A percentile compares a stretch with the other conserved stretches of the same genome.
These are phyloP conservation scores for Macaria notata DNA, from an alignment of 2,888 invertebrate genomes.

Conservation along the genomic window DNA sequence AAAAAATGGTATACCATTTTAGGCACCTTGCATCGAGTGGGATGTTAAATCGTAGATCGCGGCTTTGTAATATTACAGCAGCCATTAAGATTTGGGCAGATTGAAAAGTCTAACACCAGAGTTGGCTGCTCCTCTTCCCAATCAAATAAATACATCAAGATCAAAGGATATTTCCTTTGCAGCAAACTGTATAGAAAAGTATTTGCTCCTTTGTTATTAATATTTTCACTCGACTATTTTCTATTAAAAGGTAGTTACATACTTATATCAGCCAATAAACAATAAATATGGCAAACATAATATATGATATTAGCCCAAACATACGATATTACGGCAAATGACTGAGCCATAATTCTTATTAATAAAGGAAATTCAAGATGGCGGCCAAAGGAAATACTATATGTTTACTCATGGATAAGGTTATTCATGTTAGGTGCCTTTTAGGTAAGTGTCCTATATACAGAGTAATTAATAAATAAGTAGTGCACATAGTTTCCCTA, in stretches of 20 bases:
- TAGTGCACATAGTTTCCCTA: too few relatives aligned
- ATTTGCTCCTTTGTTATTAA: neutral
- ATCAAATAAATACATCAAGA: too few relatives aligned
- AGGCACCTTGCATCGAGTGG: too few relatives aligned
- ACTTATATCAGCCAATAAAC: slow-evolving; percentile 40
- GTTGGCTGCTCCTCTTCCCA: too few relatives aligned
- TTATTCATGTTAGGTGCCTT: slow-evolving; percentile 34
- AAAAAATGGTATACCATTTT: too few relatives aligned
- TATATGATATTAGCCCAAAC: slow-evolving; percentile 36
- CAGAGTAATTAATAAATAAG: too few relatives aligned
- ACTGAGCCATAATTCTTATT: slow-evolving; percentile 44
- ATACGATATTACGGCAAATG: slow-evolving; percentile 16
- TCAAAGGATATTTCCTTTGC: neutral
- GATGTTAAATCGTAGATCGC: too few relatives aligned
- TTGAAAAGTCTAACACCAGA: too few relatives aligned
- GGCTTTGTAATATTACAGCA: too few relatives aligned
- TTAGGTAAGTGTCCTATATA: too few relatives aligned
- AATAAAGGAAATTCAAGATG: slow-evolving; percentile 51
- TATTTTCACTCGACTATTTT: neutral
- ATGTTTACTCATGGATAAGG: slow-evolving; percentile 42
- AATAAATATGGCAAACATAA: slow-evolving; percentile 44
- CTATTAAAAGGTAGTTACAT: too few relatives aligned
- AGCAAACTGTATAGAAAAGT: slow-evolving; percentile 1
- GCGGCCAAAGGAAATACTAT: slow-evolving; percentile 40
- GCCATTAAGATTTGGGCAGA: too few relatives aligned